A percentile compares a stretch with the other conserved stretches of the same genome.
phyloP scores from a whole-genome alignment of 2,797 vertebrate genomes.

The Lacerta viridis region DNA sequence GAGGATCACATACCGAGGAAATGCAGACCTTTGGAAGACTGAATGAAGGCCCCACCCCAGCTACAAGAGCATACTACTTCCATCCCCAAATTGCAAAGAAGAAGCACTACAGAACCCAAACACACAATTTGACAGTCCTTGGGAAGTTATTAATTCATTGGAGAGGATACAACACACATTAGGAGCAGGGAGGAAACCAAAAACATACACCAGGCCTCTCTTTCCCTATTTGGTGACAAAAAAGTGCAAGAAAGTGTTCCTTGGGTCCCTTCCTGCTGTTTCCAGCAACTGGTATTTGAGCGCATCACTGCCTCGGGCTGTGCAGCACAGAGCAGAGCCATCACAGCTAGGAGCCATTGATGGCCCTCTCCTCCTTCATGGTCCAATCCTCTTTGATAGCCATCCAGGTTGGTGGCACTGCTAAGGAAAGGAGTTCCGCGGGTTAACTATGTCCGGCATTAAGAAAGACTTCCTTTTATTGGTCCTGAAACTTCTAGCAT shows the following conservation, averaged over 20 bases:
- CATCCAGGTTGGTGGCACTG: not conserved
- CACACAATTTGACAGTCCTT: constrained; percentile 78
- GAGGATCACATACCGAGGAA: constrained; percentile 67
- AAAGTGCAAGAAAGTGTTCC: constrained; percentile 87
- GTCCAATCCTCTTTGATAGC: not conserved
- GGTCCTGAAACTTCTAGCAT: too few relatives aligned
- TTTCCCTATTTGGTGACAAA: constrained; percentile 89
- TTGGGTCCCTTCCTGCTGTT: constrained; percentile 61
- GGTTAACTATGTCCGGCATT: too few relatives aligned
- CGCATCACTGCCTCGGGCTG: too few relatives aligned
- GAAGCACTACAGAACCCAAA: constrained; percentile 72
- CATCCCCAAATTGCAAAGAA: constrained; percentile 57
- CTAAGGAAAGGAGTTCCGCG: too few relatives aligned
- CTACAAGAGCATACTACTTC: constrained; percentile 68
- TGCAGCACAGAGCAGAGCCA: too few relatives aligned
- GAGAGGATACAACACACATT: constrained; percentile 69
- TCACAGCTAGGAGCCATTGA: not conserved
- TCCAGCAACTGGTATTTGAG: too few relatives aligned
- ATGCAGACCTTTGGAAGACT: constrained; percentile 71
- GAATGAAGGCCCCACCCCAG: constrained; percentile 72
- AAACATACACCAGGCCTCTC: constrained; percentile 78
- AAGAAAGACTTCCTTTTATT: too few relatives aligned
- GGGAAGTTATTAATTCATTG: constrained; percentile 77
- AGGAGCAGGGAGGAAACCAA: constrained; percentile 53
- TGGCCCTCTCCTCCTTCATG: not conserved